A percentile compares a stretch with the other conserved stretches of the same genome.
phyloP scores from a whole-genome alignment of 2,888 invertebrate genomes.

The Heteromyza rotundicornis region DNA sequence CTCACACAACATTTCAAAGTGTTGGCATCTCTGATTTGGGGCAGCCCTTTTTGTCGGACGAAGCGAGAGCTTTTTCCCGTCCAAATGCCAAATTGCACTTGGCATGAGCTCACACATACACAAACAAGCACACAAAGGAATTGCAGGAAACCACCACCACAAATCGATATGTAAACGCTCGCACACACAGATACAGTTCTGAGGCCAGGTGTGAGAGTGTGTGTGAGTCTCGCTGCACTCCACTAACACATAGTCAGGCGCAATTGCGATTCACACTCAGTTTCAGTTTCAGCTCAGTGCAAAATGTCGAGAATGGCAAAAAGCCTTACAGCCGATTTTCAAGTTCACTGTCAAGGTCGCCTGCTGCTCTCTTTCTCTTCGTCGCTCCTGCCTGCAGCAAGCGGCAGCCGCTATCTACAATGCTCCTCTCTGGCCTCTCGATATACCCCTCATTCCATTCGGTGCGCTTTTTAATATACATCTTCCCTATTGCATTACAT shows the following conservation, averaged over 20 bases:
- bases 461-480: neutral
- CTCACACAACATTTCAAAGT: too few species aligned
- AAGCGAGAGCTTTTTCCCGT: neutral
- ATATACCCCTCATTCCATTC: too few species aligned
- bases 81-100: slow-evolving; percentile 8
- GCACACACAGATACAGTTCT: neutral
- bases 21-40: too few species aligned
- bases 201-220: neutral
- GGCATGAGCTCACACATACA: too few species aligned
- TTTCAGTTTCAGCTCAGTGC: slow-evolving; percentile 19
- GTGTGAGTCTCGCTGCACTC: neutral
- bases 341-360: slow-evolving; percentile 86
- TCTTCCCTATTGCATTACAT: too few species aligned
- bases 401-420: slow-evolving; percentile 19
- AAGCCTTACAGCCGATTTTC: slow-evolving; percentile 65
- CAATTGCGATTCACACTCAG: neutral
- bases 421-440: neutral
- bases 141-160: slow-evolving; percentile 25
- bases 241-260: neutral
- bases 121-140: slow-evolving; percentile 1
- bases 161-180: neutral
- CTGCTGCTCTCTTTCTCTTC: slow-evolving; percentile 63
- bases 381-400: slow-evolving; percentile 24
- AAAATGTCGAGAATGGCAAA: slow-evolving; percentile 26
- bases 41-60: neutral